Conservation (phyloP, 2,888 invertebrate genomes). For the Epiblema foenella region DNA sequence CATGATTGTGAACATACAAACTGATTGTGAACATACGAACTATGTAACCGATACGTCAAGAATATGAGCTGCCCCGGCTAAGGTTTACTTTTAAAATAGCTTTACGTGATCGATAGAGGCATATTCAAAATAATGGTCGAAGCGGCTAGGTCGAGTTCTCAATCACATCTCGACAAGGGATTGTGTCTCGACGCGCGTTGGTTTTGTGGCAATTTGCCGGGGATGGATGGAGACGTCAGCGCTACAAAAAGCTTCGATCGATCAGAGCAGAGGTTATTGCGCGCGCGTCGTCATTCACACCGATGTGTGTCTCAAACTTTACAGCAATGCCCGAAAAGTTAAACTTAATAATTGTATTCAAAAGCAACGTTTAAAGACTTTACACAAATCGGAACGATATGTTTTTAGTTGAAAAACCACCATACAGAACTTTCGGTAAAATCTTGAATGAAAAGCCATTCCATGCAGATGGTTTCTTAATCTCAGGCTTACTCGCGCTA, state of each 20-base stretch:
- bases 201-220: conserved; percentile 76
- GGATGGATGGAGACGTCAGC: conserved; percentile 82
- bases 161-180: conserved; percentile 72
- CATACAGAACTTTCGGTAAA: neutral
- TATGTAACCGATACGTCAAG: conserved; percentile 60
- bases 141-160: conserved; percentile 62
- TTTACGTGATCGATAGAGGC: conserved; percentile 74
- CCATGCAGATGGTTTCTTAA: conserved; percentile 26
- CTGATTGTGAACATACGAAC: conserved; percentile 51
- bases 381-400: too few relatives aligned
- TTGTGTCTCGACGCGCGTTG: conserved; percentile 57
- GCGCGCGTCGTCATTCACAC: conserved; percentile 64
- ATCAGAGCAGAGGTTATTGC: conserved; percentile 67
- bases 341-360: conserved; percentile 23
- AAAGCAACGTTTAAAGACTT: neutral
- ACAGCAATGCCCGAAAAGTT: conserved; percentile 37
- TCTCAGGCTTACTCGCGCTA: conserved; percentile 34
- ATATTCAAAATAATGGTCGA: conserved; percentile 76
- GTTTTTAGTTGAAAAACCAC: neutral
- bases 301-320: conserved; percentile 34
- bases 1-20: conserved; percentile 52
- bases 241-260: conserved; percentile 82
- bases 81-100: conserved; percentile 57
- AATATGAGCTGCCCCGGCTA: conserved; percentile 49
- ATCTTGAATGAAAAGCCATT: conserved; percentile 26